Evolutionary conservation across 2,888 invertebrate genomes (phyloP).

Genomic region (Agrochola litura): DNA sequence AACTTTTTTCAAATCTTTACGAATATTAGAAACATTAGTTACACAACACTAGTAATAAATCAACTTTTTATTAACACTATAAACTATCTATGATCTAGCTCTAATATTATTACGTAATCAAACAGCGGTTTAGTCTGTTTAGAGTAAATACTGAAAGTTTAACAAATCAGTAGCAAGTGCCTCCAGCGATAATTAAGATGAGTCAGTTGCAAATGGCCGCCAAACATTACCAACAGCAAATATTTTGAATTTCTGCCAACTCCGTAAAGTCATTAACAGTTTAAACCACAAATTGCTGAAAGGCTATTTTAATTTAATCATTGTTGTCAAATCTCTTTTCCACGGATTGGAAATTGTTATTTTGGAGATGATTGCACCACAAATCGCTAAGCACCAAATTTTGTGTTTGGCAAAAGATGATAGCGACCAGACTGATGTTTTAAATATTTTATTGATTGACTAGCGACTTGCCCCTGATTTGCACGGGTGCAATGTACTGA

Average conservation of each 20-base stretch:
- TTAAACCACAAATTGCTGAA: background rate
- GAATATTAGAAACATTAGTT: background rate
- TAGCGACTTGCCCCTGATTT: no score
- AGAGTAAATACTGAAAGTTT: slow-evolving; percentile 26
- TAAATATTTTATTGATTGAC: background rate
- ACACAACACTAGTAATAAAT: background rate
- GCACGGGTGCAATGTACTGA: no score
- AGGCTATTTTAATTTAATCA: background rate
- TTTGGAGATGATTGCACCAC: background rate
- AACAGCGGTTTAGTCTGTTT: background rate
- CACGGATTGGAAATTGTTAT: background rate
- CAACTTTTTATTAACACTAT: background rate
- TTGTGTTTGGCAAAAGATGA: background rate
- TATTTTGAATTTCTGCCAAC: slow-evolving; percentile 30
- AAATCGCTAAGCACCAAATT: no score
- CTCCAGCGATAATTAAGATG: slow-evolving; percentile 40
- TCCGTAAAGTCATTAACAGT: slow-evolving; percentile 16
- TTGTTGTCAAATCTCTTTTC: background rate
- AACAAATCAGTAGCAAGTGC: slow-evolving; percentile 30
- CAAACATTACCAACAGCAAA: slow-evolving; percentile 26
- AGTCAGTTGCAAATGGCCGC: slow-evolving; percentile 41
- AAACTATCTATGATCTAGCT: background rate
- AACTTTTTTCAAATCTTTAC: no score
- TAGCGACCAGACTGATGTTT: background rate
- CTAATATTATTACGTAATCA: background rate